Conservation (phyloP, 2,797 vertebrate genomes). For the Ctenopoma kingsleyae region DNA sequence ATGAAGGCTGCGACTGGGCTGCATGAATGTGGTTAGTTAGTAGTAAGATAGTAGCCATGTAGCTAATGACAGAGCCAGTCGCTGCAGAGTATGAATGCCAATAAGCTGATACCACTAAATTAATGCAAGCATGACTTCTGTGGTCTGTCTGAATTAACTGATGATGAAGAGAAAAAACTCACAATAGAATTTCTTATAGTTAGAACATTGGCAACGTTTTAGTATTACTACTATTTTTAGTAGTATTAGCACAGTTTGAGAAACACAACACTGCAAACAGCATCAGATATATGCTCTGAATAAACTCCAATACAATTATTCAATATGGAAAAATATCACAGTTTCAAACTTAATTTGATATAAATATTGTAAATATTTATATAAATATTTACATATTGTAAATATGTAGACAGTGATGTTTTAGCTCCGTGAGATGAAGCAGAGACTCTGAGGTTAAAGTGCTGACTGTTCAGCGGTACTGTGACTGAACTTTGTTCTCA, state of each 20-base stretch:
- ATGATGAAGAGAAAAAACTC: background rate
- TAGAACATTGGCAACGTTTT: too few species aligned
- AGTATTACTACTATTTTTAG: too few species aligned
- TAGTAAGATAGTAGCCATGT: background rate
- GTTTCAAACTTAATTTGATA: conserved; percentile 11
- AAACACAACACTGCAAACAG: background rate
- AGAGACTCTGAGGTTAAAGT: background rate
- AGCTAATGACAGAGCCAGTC: conserved; percentile 9
- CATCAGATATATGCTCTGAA: background rate
- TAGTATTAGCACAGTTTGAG: conserved; percentile 1
- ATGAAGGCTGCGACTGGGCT: too few species aligned
- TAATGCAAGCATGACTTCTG: background rate
- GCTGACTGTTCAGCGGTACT: conserved; percentile 1
- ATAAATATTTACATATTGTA: background rate
- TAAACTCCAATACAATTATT: conserved; percentile 1
- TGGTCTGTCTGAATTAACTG: background rate
- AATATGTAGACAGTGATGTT: conserved; percentile 10
- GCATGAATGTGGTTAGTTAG: background rate
- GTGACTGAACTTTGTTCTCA: conserved; percentile 3
- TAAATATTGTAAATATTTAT: too few species aligned
- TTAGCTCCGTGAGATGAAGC: conserved; percentile 10
- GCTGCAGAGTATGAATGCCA: background rate
- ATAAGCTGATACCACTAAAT: conserved; percentile 6
- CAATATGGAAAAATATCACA: background rate
- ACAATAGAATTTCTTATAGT: background rate